Evolutionary conservation across 2,888 invertebrate species (phyloP), one percentile per base, ranked within the genome.

Genomic region (Synanthedon tipuliformis): DNA sequence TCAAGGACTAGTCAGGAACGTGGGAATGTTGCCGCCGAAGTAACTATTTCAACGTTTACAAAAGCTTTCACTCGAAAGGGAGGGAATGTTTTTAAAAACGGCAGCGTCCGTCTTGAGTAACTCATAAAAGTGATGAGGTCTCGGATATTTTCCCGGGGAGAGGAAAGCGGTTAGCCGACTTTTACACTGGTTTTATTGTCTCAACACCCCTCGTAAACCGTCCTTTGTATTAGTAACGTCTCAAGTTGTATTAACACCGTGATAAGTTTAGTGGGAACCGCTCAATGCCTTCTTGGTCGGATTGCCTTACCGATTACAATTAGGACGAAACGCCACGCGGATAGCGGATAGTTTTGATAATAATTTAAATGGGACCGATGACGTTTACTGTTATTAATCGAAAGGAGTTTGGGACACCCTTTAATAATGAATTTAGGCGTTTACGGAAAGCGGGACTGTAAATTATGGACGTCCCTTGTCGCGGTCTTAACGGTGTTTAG

Each of bases 141-240:
- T 62, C 64, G 68, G 71, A 71, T 73, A 73, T 74, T 77, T 68
- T 74, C 71, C 68, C 56, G 63, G 71, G 71, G 73, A 66, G 65
- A 50, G 51, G 73, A 67, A 61, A 77, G 75, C 73, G 78, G 81
- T 82, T 82, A 79, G 68, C 76, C 75, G 78, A 79, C 77, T 83
- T 85, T 84, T 80, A 84, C 81, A 80, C 74, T 74, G 81, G 78
- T 82, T 85, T 85, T 85, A 84, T 84, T 84, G 78, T 82, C 73
- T 71, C 65, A 64, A 62, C 68, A 61, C 75, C 81, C 81, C 76
- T 79, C 78, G 75, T 76, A 77, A 77, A 77, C 73, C 73, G 64
- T 72, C 76, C 73, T 76, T 79, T 80, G 77, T 80, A 73, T 73
- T 73, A 75, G 75, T 80, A 78, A 81, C 78, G 69, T 81, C 79